Base-by-base conservation (phyloP, 2,888 invertebrate genomes). In the Epistrophella euchroma region DNA sequence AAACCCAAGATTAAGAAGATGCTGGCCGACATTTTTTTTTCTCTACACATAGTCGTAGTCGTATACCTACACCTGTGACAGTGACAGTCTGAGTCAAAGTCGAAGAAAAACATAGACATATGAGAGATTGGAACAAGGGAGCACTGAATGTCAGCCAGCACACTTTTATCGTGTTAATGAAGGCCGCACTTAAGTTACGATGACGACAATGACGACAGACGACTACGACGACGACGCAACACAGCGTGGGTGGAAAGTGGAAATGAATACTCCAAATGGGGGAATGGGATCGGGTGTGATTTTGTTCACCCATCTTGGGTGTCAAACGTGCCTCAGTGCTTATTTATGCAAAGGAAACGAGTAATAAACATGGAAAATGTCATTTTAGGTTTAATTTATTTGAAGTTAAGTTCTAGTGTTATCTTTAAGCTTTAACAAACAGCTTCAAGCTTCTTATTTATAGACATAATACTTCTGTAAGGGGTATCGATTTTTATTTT, bases 21-120 rank as follows among this genome's bases (percentile, higher is more conserved):
- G 68, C 68, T 60, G 62, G 55, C 58, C 40, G 45, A 45, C n/a
- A 45, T 11, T 22, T 28, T 6, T 17, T 45, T n/a, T 11, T 2
- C 17, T 1, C n/a, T 1, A 15, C 2, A 1, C n/a, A 15, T 28
- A 5, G 1, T 15, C 50, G 2, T 5, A 50, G 15, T 37, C 11
- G 19, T 50, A 71, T 79, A 84, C 83, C 83, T 84, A 71, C 83
- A 84, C 83, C 83, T 84, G 83, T 45, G 45, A 19, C 70, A 50
- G 28, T 55, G 47, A 62, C 40, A 66, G 32, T 7, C 32, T n/a
- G 50, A 37, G 37, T 62, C 25, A 25, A 43, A 66, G 52, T 35
- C 56, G 32, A 32, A 56, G 32, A n/a, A n/a, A n/a, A n/a, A 17
- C 32, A 22, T 28, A 77, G 32, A 32, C 32, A 5, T 1, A 32